Evolutionary conservation across 2,888 invertebrate genomes (phyloP).

Genomic region (Odontomyia ornata): DNA sequence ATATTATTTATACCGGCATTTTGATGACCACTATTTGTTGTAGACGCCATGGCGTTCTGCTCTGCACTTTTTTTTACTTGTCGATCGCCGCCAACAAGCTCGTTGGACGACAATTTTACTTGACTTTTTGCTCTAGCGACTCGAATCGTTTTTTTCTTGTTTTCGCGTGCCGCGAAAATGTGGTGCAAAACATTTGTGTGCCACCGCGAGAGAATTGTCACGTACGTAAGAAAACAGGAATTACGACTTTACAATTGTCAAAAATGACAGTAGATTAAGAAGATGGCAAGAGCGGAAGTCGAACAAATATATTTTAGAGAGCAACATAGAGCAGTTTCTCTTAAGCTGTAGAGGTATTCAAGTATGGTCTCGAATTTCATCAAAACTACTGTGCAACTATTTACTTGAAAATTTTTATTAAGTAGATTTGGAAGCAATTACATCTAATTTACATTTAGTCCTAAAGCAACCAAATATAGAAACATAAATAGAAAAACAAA

Average conservation of each 20-base stretch:
- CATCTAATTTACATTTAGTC: too few relatives aligned
- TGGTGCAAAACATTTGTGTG: constrained; percentile 25
- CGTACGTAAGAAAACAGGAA: constrained; percentile 48
- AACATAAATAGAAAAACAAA: too few relatives aligned
- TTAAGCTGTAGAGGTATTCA: background rate
- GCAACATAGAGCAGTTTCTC: background rate
- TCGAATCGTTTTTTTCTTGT: constrained; percentile 25
- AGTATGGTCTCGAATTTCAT: too few relatives aligned
- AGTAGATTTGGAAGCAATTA: too few relatives aligned
- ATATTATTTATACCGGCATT: constrained; percentile 33
- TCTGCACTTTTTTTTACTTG: constrained; percentile 41
- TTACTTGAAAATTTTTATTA: too few relatives aligned
- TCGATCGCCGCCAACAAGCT: constrained; percentile 27
- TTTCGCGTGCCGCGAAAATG: constrained; percentile 39
- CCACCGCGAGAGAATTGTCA: constrained; percentile 25
- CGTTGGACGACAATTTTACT: constrained; percentile 33
- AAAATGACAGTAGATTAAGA: constrained; percentile 18
- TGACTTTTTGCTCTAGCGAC: constrained; percentile 7
- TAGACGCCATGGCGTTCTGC: constrained; percentile 51
- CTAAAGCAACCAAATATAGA: too few relatives aligned
- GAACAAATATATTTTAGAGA: background rate
- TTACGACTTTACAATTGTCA: constrained; percentile 46
- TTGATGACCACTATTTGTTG: constrained; percentile 57
- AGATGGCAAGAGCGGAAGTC: background rate
- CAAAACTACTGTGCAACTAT: too few relatives aligned